Evolutionary conservation across 2,113 vertebrate species (phyloP), one percentile per base, ranked within the genome.

Genomic region (Genyomyrus donnyi): DNA sequence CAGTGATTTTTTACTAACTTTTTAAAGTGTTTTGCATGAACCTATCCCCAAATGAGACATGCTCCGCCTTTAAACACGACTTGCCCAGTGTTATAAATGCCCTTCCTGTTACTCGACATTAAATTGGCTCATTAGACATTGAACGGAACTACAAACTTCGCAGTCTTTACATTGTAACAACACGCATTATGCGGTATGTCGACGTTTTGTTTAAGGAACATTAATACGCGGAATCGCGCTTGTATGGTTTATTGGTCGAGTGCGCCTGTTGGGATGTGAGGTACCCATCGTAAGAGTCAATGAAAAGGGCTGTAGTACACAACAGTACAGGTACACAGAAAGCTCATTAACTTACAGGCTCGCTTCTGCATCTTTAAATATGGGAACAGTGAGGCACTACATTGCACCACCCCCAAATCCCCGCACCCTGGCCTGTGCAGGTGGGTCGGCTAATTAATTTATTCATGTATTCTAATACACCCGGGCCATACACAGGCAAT

Each of bases 391-490:
- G 31, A 35, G 70, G 70, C 74, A 19, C 31, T 31, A 70, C n/a
- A 31, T 10, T 70, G 27, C 24, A 3, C 10, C 15, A 0, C 74
- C 31, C 31, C 5, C 1, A 35, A 1, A 8, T 24, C 58, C 24
- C 5, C 84, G 10, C 84, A 17, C 45, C 45, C 85, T 35, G 49
- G 50, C 42, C 58, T 77, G 66, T 31, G n/a, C 70, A 89, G 62
- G 42, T 80, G 49, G 31, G 70, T 13, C 8, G n/a, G n/a, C n/a
- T 74, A 66, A 77, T 89, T 89, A 46, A 80, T 89, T 80, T 89
- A 80, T 80, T 80, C 70, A 89, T 83, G 48, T 80, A 52, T 80
- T 80, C 48, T 52, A 89, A 89, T 80, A 35, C 70, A 52, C 66
- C 70, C 46, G 8, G 27, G 39, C 42, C 24, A 66, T 88, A 35